Evolutionary conservation across 2,797 vertebrate species (phyloP).

Genomic region (Malurus leucopterus): DNA sequence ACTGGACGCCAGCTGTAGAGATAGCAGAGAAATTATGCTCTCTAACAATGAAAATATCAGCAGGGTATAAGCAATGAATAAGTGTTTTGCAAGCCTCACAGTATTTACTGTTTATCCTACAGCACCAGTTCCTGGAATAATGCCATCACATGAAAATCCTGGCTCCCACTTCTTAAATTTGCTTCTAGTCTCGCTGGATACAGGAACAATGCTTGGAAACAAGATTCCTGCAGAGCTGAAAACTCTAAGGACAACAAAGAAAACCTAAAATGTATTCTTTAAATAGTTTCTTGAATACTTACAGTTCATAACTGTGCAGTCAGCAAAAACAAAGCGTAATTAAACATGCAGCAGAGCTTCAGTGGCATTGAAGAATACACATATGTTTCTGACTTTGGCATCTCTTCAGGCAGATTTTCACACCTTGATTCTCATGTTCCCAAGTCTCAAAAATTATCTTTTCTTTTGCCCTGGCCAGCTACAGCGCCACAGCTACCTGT

Average conservation of each 20-base stretch:
- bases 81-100: background rate
- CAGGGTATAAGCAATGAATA: conserved; percentile 12
- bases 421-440: background rate
- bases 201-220: conserved; percentile 54
- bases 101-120: conserved; percentile 44
- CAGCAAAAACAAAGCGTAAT: background rate
- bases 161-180: conserved; percentile 3
- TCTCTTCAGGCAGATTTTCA: background rate
- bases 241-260: conserved; percentile 16
- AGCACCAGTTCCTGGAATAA: conserved; percentile 10
- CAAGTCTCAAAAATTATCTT: background rate
- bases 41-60: background rate
- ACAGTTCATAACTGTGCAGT: background rate
- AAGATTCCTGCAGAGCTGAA: conserved; percentile 10
- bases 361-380: background rate
- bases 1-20: background rate
- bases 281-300: background rate
- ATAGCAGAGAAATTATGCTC: background rate
- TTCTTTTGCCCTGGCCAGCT: background rate
- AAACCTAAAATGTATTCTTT: conserved; percentile 5
- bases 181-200: background rate
- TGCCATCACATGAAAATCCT: conserved; percentile 29
- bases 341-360: background rate
- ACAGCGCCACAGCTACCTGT: background rate
- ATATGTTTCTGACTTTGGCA: accelerated